phyloP scores from a whole-genome alignment of 2,113 vertebrate species.

The Rallus limicola region DNA sequence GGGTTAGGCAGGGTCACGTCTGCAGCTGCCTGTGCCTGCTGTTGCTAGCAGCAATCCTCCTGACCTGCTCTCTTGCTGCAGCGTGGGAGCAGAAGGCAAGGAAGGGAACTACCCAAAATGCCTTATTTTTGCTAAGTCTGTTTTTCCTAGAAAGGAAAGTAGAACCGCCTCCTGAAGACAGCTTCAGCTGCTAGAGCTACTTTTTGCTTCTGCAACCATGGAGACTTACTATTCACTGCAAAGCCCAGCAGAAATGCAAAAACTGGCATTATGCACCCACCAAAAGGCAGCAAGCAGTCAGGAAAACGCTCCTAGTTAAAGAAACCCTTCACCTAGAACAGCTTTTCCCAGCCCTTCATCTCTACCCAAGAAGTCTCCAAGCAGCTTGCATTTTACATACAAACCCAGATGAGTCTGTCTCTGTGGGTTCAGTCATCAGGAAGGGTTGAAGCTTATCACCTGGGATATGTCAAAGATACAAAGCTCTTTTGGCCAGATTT shows the following conservation, averaged over 20 bases:
- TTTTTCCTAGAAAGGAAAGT: conserved; percentile 60
- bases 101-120: conserved; percentile 23
- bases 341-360: background rate
- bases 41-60: conserved; percentile 7
- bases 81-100: conserved; percentile 21
- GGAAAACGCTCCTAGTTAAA: background rate
- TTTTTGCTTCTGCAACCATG: conserved; percentile 43
- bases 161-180: conserved; percentile 15
- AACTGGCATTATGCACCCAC: background rate
- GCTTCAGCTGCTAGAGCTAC: conserved; percentile 37
- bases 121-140: conserved; percentile 31
- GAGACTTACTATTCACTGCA: conserved; percentile 46
- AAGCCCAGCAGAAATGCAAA: conserved; percentile 20
- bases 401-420: background rate
- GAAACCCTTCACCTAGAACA: background rate
- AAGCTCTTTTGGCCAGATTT: background rate
- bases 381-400: background rate
- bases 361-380: background rate
- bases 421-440: background rate
- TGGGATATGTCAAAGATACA: background rate
- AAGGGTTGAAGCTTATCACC: background rate
- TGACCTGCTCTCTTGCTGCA: background rate
- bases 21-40: conserved; percentile 20
- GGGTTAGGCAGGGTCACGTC: conserved; percentile 19
- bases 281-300: background rate